Base-by-base conservation (phyloP, 2,797 vertebrate genomes). In the Agapornis canus region DNA sequence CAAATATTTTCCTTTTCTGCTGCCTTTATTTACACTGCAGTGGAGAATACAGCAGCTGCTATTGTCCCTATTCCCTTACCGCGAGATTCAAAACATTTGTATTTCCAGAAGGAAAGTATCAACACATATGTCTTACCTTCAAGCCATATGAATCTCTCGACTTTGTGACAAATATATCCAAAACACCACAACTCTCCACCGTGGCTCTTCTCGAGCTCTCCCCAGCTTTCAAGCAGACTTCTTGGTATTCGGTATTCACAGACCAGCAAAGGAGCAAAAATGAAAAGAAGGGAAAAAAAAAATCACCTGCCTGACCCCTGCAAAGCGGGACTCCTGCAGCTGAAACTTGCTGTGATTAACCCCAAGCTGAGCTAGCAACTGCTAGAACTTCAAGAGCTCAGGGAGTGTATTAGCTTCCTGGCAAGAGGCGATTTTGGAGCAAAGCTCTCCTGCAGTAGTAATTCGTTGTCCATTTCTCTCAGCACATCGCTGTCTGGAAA, bases 141-240 rank as follows among this genome's bases (percentile, higher is more conserved):
- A 98, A 97, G 98, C 98, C 98, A 98, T 98, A 97, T 2, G 98
- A 95, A 19, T 96, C 82, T 60, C 87, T 13, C 29, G 45, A 23
- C 80, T 72, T 48, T 1, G 80, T 7, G 66, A 63, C 71, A 26
- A 26, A 64, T 94, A 94, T 8, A 97, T 96, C 97, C 96, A 80
- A 76, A 94, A 9, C 68, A 8, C 76, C 95, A 3, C 90, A 76
- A 49, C 78, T 92, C 80, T 92, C 85, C 92, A 10, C 72, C 14
- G 82, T 27, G 73, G 49, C 52, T 86, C 31, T 43, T 2, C 72
- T 48, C 76, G 5, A n/a, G 78, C 85, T 86, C 66, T 64, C 81
- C 65, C 65, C 3, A 48, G 52, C 70, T 72, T 77, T 23, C 78
- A 2, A 14, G 76, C 68, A 17, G 90, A 68, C 54, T 78, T 82